Evolutionary conservation across 2,113 vertebrate species (phyloP), one percentile per base, ranked within the genome.

Genomic region (Oenanthe melanoleuca): DNA sequence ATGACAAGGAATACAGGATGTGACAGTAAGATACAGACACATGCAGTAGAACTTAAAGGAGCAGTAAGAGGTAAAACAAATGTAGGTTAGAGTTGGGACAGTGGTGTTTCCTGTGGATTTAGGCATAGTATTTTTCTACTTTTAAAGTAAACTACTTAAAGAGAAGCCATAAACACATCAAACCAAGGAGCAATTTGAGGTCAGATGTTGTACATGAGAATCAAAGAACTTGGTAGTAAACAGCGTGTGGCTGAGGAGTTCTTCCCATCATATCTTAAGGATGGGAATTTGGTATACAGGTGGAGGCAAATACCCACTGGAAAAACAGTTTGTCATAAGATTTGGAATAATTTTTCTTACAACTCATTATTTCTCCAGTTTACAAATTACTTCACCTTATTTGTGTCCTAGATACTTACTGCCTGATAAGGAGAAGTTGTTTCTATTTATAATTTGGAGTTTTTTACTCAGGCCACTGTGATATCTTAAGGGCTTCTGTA

Each of bases 341-440:
- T 25, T 49, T 85, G 34, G 19, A 73, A 21, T 67, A 23, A 38
- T 86, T 86, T 92, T 92, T 69, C 47, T 45, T 70, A 7, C 42
- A 42, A 6, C 26, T 79, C 12, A 8, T 59, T 89, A 40, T 75
- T 94, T 94, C 34, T 79, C 5, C 40, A 70, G 42, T 89, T 95
- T 73, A 63, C 3, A 0, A 89, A 77, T 53, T 85, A 29, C 42
- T 77, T 91, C 71, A 52, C 87, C 47, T 11, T 93, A 63, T 95
- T 93, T 95, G 94, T 70, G 37, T 95, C 50, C n/a, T 73, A 66
- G 80, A 65, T 20, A 34, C 55, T 81, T 67, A 57, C 2, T 89
- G 78, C 81, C 87, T 47, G 86, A 77, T 89, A 89, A 91, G 78
- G 61, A 92, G 33, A 88, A 75, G 59, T 63, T 65, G 66, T 75